Evolutionary conservation across 2,113 vertebrate genomes (phyloP), one percentile per base, ranked within the genome.

Genomic region (Podarcis muralis): DNA sequence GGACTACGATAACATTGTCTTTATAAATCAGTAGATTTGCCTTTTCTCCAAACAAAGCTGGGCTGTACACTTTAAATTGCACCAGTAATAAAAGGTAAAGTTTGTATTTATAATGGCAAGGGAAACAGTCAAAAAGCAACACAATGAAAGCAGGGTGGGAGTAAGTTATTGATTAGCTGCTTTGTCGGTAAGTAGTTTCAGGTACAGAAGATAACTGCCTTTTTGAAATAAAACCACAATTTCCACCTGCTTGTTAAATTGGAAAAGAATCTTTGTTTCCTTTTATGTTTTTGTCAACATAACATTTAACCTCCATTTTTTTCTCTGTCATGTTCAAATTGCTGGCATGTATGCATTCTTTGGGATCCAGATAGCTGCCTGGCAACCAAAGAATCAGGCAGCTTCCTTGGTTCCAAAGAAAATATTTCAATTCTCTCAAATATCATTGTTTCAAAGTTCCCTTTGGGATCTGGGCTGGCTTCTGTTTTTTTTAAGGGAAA

Each of bases 1-100:
- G 83, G 35, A 92, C 87, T 89, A 92, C 59, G n/a, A 81, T 84
- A 69, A 83, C 87, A 83, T 71, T 35, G 25, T 78, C 4, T 13
- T 90, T 77, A 22, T 40, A 85, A 87, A 89, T 81, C 53, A 32
- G 27, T 12, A 78, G 83, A 75, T 48, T 18, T 65, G 13, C 18
- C 15, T 62, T 40, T 35, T 78, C 92, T 66, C 5, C 35, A 84
- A 90, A 78, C 35, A 92, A 87, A 74, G 81, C 8, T n/a, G 57
- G 85, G 85, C 32, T 53, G 0, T 77, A 90, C 82, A 23, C 59
- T 90, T 93, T 91, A 86, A 79, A 88, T 81, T 83, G 3, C 2
- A 80, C 84, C 4, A 65, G 30, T 77, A 78, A 1, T 80, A 9
- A 69, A 35, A 7, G 32, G 48, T 86, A 71, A 57, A 37, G 32